phyloP scores from a whole-genome alignment of 2,797 vertebrate genomes.

The Rhadinocentrus ornatus region DNA sequence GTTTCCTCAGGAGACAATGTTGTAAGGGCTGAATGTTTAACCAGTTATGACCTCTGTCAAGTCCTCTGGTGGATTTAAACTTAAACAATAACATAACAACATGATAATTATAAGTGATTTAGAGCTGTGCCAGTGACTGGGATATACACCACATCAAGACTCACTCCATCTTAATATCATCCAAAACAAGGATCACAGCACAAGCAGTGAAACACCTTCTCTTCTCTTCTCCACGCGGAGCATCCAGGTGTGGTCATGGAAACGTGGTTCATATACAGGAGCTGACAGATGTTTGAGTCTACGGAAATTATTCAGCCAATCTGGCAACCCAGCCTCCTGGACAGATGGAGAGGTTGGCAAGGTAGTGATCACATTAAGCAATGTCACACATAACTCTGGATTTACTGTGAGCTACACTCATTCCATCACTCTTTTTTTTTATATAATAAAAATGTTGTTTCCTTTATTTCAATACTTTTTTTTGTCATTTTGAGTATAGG shows the following conservation, averaged over 20 bases:
- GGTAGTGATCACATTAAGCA: constrained; percentile 75
- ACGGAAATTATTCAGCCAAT: constrained; percentile 74
- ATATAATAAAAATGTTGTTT: neutral
- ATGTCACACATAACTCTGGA: constrained; percentile 60
- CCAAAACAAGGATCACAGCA: neutral
- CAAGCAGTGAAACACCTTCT: constrained; percentile 3
- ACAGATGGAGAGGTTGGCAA: constrained; percentile 82
- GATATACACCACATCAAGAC: no score
- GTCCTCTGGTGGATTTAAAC: constrained; percentile 49
- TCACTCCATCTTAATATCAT: no score
- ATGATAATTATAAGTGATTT: neutral
- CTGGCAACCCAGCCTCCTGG: constrained; percentile 69
- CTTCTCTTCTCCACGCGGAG: constrained; percentile 21
- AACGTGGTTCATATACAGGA: constrained; percentile 52
- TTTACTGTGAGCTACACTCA: constrained; percentile 32
- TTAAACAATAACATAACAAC: constrained; percentile 15
- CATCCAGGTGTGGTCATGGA: constrained; percentile 81
- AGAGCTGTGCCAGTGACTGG: no score
- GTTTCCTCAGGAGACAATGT: constrained; percentile 8
- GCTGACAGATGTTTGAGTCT: constrained; percentile 82
- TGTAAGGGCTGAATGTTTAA: constrained; percentile 16
- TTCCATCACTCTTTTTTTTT: constrained; percentile 22
- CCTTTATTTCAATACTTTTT: no score
- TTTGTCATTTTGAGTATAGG: neutral
- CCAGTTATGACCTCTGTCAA: constrained; percentile 36